Base-by-base conservation (phyloP, 2,888 invertebrate genomes). In the Ferdinandea cuprea region DNA sequence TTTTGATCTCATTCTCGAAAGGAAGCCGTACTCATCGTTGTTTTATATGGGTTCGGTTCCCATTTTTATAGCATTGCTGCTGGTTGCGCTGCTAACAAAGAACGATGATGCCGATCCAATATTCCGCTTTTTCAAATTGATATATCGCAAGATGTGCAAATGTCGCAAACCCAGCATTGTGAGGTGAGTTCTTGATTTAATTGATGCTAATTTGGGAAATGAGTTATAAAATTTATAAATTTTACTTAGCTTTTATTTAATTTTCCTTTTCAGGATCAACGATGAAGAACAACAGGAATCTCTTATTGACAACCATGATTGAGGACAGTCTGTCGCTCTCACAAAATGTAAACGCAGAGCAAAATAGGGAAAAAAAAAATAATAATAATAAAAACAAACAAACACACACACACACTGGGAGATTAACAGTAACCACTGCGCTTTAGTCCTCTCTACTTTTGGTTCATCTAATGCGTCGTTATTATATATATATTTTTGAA, bases 51-150 rank as follows among this genome's bases (percentile, higher is more conserved):
- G 97, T 30, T 93, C 95, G 3, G 89, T 96, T 80, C 96, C 96
- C 40, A 94, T 96, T 91, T 92, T 96, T 87, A 85, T 95, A 59
- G 89, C 91, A 21, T 80, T 91, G 73, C 66, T 91, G 9, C 71
- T 91, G 32, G 89, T 92, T 40, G 94, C 96, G 48, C 94, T 97
- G 89, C 91, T 96, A 58, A 93, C 95, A 52, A 95, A 96, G 89
- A 95, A 94, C 88, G 96, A 96, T 88, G 95, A 95, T 88, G 95
- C 95, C 93, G 96, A 97, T 92, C 96, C 96, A 37, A 93, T 96
- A 15, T 91, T 93, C 89, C 88, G 89, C 66, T 87, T 91, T 8
- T 87, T 90, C n/a, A 91, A 89, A 87, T 86, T 89, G 46, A 85
- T 90, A 32, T 90, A 91, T 87, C 88, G 89, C 72, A 90, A 90